These are phyloP conservation scores for Ellobius talpinus DNA, from an alignment of 2,113 vertebrate species.

Conservation along the genomic window DNA sequence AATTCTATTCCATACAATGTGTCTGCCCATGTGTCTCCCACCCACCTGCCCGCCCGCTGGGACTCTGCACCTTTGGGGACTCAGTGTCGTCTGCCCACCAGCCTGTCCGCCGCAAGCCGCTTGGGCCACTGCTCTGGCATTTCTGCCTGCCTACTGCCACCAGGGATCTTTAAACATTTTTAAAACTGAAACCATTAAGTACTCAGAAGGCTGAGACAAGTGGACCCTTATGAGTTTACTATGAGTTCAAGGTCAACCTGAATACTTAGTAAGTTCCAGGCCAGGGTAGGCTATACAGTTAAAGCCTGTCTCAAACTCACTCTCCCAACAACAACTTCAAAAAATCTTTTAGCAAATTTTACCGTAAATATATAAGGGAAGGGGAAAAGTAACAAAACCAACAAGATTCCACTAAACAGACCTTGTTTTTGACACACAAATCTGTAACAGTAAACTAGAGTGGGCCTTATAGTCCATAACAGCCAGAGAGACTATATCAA, in stretches of 20 bases:
- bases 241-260: neutral
- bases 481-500: neutral
- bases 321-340: neutral
- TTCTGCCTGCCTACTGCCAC: too few species aligned
- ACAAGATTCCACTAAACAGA: neutral
- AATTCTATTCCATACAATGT: too few species aligned
- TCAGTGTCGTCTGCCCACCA: too few species aligned
- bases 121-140: too few species aligned
- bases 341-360: slow-evolving; percentile 4
- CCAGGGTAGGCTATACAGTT: neutral
- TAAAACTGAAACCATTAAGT: neutral
- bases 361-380: neutral
- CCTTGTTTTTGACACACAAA: slow-evolving; percentile 1
- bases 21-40: too few species aligned
- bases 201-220: neutral
- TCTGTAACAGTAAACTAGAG: neutral
- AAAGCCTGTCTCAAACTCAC: neutral
- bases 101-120: too few species aligned
- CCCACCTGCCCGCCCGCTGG: too few species aligned
- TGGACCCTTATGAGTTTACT: neutral
- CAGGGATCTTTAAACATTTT: too few species aligned
- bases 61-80: too few species aligned
- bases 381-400: neutral
- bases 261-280: neutral
- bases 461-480: neutral